A percentile compares a stretch with the other conserved stretches of the same genome.
phyloP scores from a whole-genome alignment of 1,140 invertebrate species.

The Aleiodes sp. region DNA sequence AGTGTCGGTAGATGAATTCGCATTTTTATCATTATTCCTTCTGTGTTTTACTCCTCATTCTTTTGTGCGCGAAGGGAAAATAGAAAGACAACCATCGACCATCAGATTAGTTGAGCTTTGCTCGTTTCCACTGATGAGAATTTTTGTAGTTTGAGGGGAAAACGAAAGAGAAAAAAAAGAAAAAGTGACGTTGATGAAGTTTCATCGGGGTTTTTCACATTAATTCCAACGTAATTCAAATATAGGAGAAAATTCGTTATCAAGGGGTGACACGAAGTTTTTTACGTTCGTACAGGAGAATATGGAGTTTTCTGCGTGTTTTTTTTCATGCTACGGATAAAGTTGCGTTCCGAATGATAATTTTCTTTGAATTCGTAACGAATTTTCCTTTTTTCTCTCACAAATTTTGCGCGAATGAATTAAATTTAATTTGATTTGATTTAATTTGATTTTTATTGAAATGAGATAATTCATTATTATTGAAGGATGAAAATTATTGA shows the following conservation, averaged over 20 bases:
- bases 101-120: background rate
- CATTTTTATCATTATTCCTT: constrained; percentile 17
- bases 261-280: background rate
- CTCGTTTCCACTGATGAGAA: background rate
- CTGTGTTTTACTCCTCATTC: background rate
- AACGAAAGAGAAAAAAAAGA: background rate
- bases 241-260: background rate
- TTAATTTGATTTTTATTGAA: too few relatives aligned
- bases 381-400: too few relatives aligned
- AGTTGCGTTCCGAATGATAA: too few relatives aligned
- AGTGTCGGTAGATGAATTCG: constrained; percentile 20
- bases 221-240: background rate
- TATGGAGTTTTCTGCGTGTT: too few relatives aligned
- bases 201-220: background rate
- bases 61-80: too few relatives aligned
- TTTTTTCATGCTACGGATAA: too few relatives aligned
- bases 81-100: background rate
- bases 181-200: background rate
- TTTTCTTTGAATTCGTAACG: too few relatives aligned
- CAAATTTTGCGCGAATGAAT: too few relatives aligned
- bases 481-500: too few relatives aligned
- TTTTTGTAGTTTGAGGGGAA: background rate
- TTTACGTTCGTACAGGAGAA: too few relatives aligned
- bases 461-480: too few relatives aligned
- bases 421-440: too few relatives aligned